A percentile compares a stretch with the other conserved stretches of the same genome.
These are phyloP conservation scores for Arenicola marina DNA, from an alignment of 2,888 invertebrate genomes.

Conservation along the genomic window DNA sequence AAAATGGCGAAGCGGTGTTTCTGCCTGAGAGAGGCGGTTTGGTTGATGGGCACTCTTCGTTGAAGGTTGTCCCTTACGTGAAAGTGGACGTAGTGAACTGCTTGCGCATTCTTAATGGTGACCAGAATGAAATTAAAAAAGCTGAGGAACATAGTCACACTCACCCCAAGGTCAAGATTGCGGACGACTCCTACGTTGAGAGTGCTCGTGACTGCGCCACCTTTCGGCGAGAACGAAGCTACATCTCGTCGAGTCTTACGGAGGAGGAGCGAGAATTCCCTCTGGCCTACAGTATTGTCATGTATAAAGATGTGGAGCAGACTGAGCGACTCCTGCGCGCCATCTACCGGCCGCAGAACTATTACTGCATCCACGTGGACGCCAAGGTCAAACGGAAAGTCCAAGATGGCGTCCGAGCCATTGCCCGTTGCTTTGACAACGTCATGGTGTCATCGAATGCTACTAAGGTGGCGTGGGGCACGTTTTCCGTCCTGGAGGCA, in stretches of 20 bases:
- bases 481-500: conserved; percentile 14
- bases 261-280: conserved; percentile 27
- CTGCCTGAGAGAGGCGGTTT: too few species aligned
- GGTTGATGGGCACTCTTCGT: too few species aligned
- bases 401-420: background rate
- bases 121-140: too few species aligned
- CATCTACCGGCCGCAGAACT: conserved; percentile 32
- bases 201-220: background rate
- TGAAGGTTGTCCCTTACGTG: too few species aligned
- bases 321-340: conserved; percentile 26
- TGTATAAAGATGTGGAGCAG: conserved; percentile 26
- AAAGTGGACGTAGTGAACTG: too few species aligned
- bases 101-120: too few species aligned
- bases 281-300: conserved; percentile 25
- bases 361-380: conserved; percentile 32
- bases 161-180: too few species aligned
- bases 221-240: conserved; percentile 7
- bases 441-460: conserved; percentile 9
- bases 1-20: too few species aligned
- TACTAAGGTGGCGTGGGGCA: conserved; percentile 11
- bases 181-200: background rate
- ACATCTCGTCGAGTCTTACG: conserved; percentile 8
- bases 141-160: too few species aligned
- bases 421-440: conserved; percentile 23
- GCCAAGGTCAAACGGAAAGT: conserved; percentile 7